Evolutionary conservation across 37 sponge, comb jelly and placozoan species (phyloP).

Genomic region (Beroe ovata): DNA sequence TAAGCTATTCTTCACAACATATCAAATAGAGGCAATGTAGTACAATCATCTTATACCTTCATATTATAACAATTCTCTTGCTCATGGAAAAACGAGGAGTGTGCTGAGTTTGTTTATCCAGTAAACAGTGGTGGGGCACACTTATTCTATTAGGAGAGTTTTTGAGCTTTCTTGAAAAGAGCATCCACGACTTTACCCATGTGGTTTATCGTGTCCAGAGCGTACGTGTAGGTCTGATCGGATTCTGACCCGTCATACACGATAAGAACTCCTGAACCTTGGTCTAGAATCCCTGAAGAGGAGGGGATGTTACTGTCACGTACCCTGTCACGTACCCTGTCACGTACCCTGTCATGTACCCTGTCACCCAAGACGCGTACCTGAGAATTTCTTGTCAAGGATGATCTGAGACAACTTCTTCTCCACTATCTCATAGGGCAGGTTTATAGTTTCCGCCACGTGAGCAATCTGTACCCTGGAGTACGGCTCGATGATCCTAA

Average conservation of each 20-base stretch:
- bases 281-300: constrained; percentile 91
- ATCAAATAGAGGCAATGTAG: no score
- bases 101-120: not conserved
- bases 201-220: constrained; percentile 85
- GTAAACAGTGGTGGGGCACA: no score
- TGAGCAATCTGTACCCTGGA: constrained; percentile 89
- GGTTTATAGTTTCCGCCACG: constrained; percentile 80
- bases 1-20: no score
- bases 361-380: no score
- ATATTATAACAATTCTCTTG: no score
- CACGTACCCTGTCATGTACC: no score
- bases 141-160: constrained; percentile 70
- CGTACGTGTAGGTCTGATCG: constrained; percentile 85
- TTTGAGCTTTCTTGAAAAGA: constrained; percentile 84
- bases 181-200: constrained; percentile 92
- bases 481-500: constrained; percentile 91
- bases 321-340: no score
- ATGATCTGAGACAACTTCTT: constrained; percentile 96
- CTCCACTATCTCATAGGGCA: constrained; percentile 89
- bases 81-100: no score
- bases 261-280: constrained; percentile 88
- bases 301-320: no score
- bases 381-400: constrained; percentile 91
- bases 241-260: constrained; percentile 80
- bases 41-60: no score